Conservation (phyloP, 2,797 vertebrate species). For the Bovichtus diacanthus region DNA sequence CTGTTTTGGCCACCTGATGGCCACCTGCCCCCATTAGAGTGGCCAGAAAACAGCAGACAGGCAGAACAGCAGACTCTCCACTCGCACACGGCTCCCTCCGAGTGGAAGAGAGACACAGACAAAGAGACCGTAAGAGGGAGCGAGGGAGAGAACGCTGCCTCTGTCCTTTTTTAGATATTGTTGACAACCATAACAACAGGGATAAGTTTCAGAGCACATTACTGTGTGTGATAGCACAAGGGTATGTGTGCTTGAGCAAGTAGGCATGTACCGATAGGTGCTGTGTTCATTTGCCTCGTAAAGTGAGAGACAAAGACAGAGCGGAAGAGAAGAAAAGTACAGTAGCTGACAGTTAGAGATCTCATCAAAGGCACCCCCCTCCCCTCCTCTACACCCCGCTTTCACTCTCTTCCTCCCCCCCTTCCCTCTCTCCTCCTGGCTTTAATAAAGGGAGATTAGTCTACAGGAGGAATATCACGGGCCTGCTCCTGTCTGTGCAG, state of each 20-base stretch:
- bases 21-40: slow-evolving; percentile 84
- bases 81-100: slow-evolving; percentile 59
- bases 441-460: slow-evolving; percentile 88
- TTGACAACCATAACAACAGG: slow-evolving; percentile 74
- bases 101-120: slow-evolving; percentile 51
- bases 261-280: slow-evolving; percentile 53
- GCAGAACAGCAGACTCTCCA: slow-evolving; percentile 38
- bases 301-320: slow-evolving; percentile 79
- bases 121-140: slow-evolving; percentile 45
- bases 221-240: slow-evolving; percentile 63
- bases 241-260: slow-evolving; percentile 62
- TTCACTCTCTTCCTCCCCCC: slow-evolving; percentile 33
- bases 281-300: slow-evolving; percentile 74
- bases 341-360: slow-evolving; percentile 84
- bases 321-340: slow-evolving; percentile 75
- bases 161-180: slow-evolving; percentile 69
- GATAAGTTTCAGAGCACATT: slow-evolving; percentile 73
- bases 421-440: slow-evolving; percentile 75
- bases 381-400: slow-evolving; percentile 45
- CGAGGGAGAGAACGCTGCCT: slow-evolving; percentile 36
- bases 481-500: slow-evolving; percentile 82
- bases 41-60: slow-evolving; percentile 62
- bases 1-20: slow-evolving; percentile 89
- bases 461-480: slow-evolving; percentile 85
- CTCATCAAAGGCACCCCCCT: slow-evolving; percentile 81